These are phyloP conservation scores for Mylabris phalerata DNA, from an alignment of 1,140 invertebrate genomes.

Conservation along the genomic window DNA sequence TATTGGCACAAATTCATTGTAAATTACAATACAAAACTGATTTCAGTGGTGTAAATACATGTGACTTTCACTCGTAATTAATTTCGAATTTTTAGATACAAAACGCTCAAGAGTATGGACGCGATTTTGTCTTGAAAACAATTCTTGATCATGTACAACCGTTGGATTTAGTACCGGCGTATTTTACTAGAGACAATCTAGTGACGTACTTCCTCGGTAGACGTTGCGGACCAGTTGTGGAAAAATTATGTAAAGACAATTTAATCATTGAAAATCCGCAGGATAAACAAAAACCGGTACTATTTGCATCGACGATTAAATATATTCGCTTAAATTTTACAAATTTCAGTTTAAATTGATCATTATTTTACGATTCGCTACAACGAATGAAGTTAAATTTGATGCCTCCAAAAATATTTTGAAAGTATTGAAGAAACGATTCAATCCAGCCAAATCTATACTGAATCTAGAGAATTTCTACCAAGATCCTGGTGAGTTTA, in stretches of 20 bases:
- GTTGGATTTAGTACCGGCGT: conserved; percentile 47
- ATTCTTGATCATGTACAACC: conserved; percentile 46
- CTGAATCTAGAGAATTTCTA: conserved; percentile 45
- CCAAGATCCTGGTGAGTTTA: conserved; percentile 38
- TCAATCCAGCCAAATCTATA: conserved; percentile 33
- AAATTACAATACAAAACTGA: conserved; percentile 13
- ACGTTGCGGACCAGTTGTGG: conserved; percentile 46
- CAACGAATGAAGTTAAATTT: conserved; percentile 44
- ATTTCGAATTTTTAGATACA: conserved; percentile 26
- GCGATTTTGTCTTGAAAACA: conserved; percentile 43
- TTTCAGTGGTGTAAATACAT: background rate
- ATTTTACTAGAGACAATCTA: conserved; percentile 39
- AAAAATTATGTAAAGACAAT: conserved; percentile 44
- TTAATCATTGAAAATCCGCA: conserved; percentile 42
- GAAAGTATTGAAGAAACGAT: conserved; percentile 40
- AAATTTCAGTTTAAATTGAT: conserved; percentile 38
- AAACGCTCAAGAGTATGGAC: conserved; percentile 38
- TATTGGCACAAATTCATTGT: conserved; percentile 36
- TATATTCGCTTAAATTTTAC: background rate
- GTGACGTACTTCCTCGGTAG: conserved; percentile 45
- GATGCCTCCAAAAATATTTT: conserved; percentile 44
- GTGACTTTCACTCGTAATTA: background rate
- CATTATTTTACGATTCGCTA: conserved; percentile 43
- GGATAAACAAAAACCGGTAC: conserved; percentile 29
- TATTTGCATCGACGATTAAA: background rate